phyloP scores from a whole-genome alignment of 2,888 invertebrate genomes.

The Hypolimnas misippus region DNA sequence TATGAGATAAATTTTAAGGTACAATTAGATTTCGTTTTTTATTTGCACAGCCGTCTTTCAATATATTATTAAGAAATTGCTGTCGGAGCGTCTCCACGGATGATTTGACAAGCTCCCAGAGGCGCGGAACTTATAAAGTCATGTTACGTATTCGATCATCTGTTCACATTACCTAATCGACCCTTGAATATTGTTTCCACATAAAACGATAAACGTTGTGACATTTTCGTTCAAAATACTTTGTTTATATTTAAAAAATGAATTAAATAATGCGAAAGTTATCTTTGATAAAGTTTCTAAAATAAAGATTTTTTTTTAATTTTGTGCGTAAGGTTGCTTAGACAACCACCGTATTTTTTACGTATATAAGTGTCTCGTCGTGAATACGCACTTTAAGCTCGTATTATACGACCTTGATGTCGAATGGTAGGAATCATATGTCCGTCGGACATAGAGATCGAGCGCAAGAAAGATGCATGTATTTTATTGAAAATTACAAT shows the following conservation, averaged over 20 bases:
- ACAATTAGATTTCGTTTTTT: background rate
- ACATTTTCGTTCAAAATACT: background rate
- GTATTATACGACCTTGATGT: too few species aligned
- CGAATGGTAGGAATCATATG: too few species aligned
- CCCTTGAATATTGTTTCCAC: background rate
- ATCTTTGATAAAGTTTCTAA: too few species aligned
- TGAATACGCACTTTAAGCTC: too few species aligned
- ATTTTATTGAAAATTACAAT: too few species aligned
- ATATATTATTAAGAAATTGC: constrained; percentile 1
- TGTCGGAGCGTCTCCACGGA: constrained; percentile 7
- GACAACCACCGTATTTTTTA: too few species aligned
- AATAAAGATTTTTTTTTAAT: too few species aligned
- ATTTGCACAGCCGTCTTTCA: background rate
- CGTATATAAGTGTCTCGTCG: too few species aligned
- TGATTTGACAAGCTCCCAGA: constrained; percentile 7
- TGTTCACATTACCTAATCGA: background rate
- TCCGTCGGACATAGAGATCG: too few species aligned
- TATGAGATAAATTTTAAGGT: background rate
- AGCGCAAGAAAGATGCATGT: too few species aligned
- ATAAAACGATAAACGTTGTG: background rate
- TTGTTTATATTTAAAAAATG: background rate
- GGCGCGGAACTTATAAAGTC: constrained; percentile 9
- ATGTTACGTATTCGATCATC: constrained; percentile 3
- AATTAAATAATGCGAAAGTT: too few species aligned
- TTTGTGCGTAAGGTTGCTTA: too few species aligned